Percentiles rank a stretch among this genome's conserved stretches.
Conservation (phyloP, 2,113 vertebrate genomes). For the Dromaius novaehollandiae region DNA sequence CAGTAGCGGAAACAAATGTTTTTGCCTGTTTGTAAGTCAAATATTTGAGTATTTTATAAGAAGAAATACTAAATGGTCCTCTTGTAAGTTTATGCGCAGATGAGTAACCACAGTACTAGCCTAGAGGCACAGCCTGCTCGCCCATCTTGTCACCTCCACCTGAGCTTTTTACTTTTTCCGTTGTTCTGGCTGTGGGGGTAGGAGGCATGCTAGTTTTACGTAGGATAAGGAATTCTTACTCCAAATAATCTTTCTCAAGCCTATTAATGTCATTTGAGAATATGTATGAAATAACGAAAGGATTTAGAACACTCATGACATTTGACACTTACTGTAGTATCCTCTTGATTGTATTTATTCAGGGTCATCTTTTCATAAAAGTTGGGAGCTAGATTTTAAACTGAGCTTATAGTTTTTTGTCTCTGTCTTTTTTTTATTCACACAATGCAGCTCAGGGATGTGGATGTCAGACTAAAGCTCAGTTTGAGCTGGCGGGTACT, state of each 20-base stretch:
- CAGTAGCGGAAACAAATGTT: background rate
- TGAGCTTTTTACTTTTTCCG: slow-evolving; percentile 32
- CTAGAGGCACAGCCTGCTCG: slow-evolving; percentile 49
- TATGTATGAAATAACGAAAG: background rate
- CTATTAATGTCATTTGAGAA: slow-evolving; percentile 25
- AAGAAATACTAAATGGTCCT: slow-evolving; percentile 22
- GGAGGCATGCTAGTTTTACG: slow-evolving; percentile 40
- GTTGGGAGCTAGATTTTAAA: background rate
- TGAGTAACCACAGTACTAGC: slow-evolving; percentile 27
- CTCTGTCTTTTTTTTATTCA: background rate
- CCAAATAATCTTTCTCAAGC: slow-evolving; percentile 5
- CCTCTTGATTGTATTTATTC: background rate
- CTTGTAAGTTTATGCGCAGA: background rate
- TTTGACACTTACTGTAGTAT: background rate
- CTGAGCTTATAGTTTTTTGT: background rate
- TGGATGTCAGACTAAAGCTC: background rate
- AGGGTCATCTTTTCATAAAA: background rate
- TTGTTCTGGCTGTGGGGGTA: slow-evolving; percentile 60
- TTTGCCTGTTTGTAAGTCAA: background rate
- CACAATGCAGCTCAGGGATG: background rate
- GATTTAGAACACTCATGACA: background rate
- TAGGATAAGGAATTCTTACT: slow-evolving; percentile 44
- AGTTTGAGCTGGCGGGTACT: background rate
- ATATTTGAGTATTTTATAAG: background rate
- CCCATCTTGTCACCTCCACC: slow-evolving; percentile 48